Base-by-base conservation (phyloP, 2,797 vertebrate genomes). In the Pseudotriccus pelzelni region DNA sequence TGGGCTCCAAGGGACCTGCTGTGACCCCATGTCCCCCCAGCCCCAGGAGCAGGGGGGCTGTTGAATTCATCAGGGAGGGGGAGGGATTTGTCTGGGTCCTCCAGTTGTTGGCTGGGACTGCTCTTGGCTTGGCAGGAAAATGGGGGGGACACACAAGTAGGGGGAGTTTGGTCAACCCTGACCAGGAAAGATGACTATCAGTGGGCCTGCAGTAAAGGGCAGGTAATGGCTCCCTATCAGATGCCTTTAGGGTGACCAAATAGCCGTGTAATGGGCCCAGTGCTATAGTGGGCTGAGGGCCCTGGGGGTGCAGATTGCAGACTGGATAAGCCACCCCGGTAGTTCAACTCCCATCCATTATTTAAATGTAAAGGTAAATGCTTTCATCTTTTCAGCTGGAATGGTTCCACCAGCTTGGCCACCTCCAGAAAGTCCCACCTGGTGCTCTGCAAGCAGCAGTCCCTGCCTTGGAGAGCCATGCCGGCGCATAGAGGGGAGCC, bases 101-200 rank as follows among this genome's bases (percentile, higher is more conserved):
- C 62, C 58, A 36, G 44, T 24, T 52, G 43, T 19, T 3, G 5
- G 23, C 4, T 70, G 55, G 58, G 63, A 56, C 44, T 25, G 27
- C 55, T 14, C 50, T 78, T 67, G n/a, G 22, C 64, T 37, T 62
- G 36, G 70, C 52, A 79, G 52, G 66, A 30, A 58, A 64, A 74
- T 27, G 5, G 30, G 50, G 76, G 67, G 49, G 44, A 89, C 25
- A 22, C 16, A 30, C 10, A 69, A 73, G 16, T 3, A 19, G 66
- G 49, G 47, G 50, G 58, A 73, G 95, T 69, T 95, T 96, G 90
- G 93, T 89, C 96, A 97, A 93, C 93, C 97, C 87, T 98, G 97
- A 97, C 97, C 95, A 93, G 93, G 84, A 67, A 83, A 7, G 97
- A 98, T 98, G 90, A 53, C 96, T 98, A 97, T 98, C 96, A 0